Percentiles rank a stretch among this genome's conserved stretches.
Conservation (phyloP, 2,888 invertebrate species). For the Cephus sareptanus region DNA sequence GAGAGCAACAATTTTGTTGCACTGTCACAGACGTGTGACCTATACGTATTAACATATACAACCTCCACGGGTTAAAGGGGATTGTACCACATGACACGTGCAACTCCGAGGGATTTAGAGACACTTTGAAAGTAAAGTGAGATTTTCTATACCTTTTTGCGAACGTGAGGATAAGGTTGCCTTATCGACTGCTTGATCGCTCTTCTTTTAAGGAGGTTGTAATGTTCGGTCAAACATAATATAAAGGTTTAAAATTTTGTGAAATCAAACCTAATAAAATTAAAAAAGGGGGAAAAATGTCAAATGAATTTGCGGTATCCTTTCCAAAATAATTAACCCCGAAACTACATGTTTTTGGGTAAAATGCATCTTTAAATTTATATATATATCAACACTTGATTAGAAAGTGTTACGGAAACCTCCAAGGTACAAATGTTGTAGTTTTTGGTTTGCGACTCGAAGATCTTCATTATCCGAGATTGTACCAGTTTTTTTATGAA, state of each 20-base stretch:
- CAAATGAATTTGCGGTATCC: no score
- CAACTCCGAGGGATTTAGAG: not conserved
- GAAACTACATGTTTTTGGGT: not conserved
- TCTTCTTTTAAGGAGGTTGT: not conserved
- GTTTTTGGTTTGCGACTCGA: not conserved
- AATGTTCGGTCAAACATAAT: not conserved
- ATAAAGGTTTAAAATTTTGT: not conserved
- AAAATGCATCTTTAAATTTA: not conserved
- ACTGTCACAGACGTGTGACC: not conserved
- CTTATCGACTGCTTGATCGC: not conserved
- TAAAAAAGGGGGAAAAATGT: no score
- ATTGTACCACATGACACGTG: not conserved
- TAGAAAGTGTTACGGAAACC: not conserved
- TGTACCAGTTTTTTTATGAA: no score
- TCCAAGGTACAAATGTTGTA: not conserved
- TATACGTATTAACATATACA: not conserved
- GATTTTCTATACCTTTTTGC: not conserved
- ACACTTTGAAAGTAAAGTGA: not conserved
- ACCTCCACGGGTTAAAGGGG: not conserved
- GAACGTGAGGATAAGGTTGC: not conserved
- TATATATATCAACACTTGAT: not conserved
- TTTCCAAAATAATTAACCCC: not conserved
- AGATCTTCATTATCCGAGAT: no score
- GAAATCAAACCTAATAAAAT: not conserved
- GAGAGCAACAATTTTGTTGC: not conserved